Evolutionary conservation across 1,140 invertebrate species (phyloP), one percentile per base, ranked within the genome.

Genomic region (Paralvinella palmiformis): DNA sequence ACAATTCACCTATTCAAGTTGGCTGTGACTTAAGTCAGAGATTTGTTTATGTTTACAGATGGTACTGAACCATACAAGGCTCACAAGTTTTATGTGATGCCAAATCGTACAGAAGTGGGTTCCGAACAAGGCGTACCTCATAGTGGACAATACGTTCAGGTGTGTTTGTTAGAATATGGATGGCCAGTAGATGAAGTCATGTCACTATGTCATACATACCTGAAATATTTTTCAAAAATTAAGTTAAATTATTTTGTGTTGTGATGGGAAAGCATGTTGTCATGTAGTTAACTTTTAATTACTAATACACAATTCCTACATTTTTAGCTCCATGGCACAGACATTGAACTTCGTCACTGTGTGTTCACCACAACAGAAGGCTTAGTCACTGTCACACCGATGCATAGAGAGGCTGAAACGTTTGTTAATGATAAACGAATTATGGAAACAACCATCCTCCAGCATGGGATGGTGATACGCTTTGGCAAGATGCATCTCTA

Each of bases 341-440:
- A 75, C 66, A 91, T 96, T 56, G 90, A 92, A 83, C 88, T 93
- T 0, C 84, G 92, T 35, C 95, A 98, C 79, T 96, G 94, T 81
- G 91, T 96, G 57, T 89, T 97, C 59, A 91, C 93, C 48, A 85
- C 91, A 71, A 91, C 89, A 17, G 91, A 94, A 65, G 91, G 91
- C 32, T 91, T 95, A 44, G 92, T 95, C 50, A 94, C 91, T 0
- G 86, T 96, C 1, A 96, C 93, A n/a, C 93, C 94, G 29, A 88
- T 91, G 72, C 22, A 91, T 90, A 73, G 91, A 22, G 92, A 96
- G 75, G 91, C 93, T 2, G 90, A 95, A 72, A 94, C 92, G 6
- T 96, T 91, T 74, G 91, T 97, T 57, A 94, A 96, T 78, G 91
- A 91, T 45, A 90, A 93, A 73, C 85, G 92, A 66, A 91, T 95